Conservation (phyloP, 2,888 invertebrate genomes). For the Baronia brevicornis region DNA sequence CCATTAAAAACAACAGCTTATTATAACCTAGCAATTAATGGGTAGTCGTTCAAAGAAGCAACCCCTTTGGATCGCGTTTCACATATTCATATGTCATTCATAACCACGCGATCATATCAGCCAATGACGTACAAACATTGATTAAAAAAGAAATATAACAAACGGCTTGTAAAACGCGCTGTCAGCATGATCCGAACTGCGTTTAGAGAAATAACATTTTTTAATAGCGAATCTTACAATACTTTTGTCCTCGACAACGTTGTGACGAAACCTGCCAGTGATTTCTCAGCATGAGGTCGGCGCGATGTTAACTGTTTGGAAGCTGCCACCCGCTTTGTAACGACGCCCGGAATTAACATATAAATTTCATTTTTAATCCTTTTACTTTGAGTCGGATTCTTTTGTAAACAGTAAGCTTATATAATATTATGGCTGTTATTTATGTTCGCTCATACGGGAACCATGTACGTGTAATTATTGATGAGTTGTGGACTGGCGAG, state of each 20-base stretch:
- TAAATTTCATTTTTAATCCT: constrained; percentile 54
- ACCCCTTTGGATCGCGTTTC: constrained; percentile 38
- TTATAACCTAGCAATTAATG: constrained; percentile 54
- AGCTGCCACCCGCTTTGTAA: constrained; percentile 52
- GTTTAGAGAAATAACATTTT: constrained; percentile 45
- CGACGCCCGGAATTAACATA: constrained; percentile 31
- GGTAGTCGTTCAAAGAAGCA: constrained; percentile 44
- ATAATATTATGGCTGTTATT: constrained; percentile 34
- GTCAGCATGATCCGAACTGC: constrained; percentile 67
- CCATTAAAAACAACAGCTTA: constrained; percentile 22
- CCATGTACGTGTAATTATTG: constrained; percentile 32
- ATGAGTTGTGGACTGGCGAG: constrained; percentile 30
- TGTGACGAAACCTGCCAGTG: constrained; percentile 62
- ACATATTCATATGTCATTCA: constrained; percentile 51
- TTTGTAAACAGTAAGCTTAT: constrained; percentile 31
- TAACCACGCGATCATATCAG: constrained; percentile 58
- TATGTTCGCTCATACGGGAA: constrained; percentile 36
- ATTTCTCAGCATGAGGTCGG: constrained; percentile 56
- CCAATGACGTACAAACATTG: constrained; percentile 36
- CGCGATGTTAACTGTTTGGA: constrained; percentile 54
- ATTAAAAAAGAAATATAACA: constrained; percentile 60
- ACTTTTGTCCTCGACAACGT: constrained; percentile 55
- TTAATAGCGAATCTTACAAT: constrained; percentile 44
- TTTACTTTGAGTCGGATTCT: constrained; percentile 34
- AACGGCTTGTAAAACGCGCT: constrained; percentile 65